Evolutionary conservation across 2,113 vertebrate species (phyloP), one percentile per base, ranked within the genome.

Genomic region (Pogonocichla stellata): DNA sequence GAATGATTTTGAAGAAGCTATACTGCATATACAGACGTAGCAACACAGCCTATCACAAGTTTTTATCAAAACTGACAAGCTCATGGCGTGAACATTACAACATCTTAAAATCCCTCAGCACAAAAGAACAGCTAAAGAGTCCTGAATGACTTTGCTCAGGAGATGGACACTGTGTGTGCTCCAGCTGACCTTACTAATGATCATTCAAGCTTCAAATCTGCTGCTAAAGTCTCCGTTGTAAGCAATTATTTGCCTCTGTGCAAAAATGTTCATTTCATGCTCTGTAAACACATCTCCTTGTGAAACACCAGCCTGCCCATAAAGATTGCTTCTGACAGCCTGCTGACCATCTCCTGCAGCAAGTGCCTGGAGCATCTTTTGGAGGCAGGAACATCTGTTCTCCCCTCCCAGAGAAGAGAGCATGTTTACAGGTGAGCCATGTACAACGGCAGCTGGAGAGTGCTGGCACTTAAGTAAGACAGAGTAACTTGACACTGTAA

Each of bases 211-310:
- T 94, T 95, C 93, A 97, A 93, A 96, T 82, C 93, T 96, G 85
- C 93, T 95, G 78, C 95, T 93, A 50, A 95, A 96, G 94, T 73
- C 90, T 93, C 92, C 1, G 4, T 96, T 96, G 95, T 96, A 96
- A 94, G 97, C 96, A 98, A 97, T 97, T 97, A 97, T 95, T 97
- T 94, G 95, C 94, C 84, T 97, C 96, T 96, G 88, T 98, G 93
- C 94, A 98, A 97, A 98, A 98, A 96, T 75, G 95, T 97, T 98
- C 96, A 98, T 98, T 98, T 98, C 98, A 98, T 98, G 98, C 97
- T 97, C 96, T 95, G 97, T 98, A 98, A 98, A 97, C 97, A 97
- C 97, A 97, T 96, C 95, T 97, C 95, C 96, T 96, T 95, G 92
- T 92, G 94, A 97, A 97, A 97, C 93, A 96, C 87, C 88, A 95